Conservation (phyloP, 2,888 invertebrate species). For the Phengaris alcon region DNA sequence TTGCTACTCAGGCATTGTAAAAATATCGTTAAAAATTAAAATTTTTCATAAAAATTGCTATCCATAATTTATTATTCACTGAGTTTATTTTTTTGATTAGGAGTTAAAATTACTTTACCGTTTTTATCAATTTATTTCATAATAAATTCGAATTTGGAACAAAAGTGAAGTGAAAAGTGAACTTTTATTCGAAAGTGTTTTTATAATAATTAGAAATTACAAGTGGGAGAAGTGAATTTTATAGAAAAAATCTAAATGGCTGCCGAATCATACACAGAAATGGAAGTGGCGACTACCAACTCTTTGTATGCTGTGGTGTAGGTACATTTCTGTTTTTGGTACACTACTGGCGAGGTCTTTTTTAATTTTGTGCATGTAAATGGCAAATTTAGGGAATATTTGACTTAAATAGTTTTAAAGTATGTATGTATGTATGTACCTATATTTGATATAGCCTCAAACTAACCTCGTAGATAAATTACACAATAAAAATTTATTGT, state of each 20-base stretch:
- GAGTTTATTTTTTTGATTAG: background rate
- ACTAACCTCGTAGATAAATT: too few relatives aligned
- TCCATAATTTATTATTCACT: background rate
- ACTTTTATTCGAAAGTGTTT: background rate
- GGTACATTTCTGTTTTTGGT: constrained; percentile 43
- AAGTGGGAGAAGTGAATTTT: background rate
- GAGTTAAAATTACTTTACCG: constrained; percentile 32
- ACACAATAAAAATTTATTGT: too few relatives aligned
- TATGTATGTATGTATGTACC: too few relatives aligned
- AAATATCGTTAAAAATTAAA: background rate
- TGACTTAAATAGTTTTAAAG: background rate
- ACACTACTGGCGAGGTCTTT: constrained; percentile 54
- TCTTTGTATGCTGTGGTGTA: constrained; percentile 36
- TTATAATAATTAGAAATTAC: background rate
- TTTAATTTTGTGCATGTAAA: constrained; percentile 55
- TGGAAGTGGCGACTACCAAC: constrained; percentile 16
- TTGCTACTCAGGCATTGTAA: background rate
- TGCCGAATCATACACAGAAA: constrained; percentile 27
- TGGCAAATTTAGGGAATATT: constrained; percentile 49
- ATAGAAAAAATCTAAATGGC: constrained; percentile 34
- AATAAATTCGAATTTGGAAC: constrained; percentile 11
- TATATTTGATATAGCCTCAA: too few relatives aligned
- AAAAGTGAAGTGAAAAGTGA: constrained; percentile 29
- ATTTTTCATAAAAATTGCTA: background rate
- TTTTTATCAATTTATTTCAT: constrained; percentile 31